Base-by-base conservation (phyloP, 2,113 vertebrate species). In the Lichenostomus cassidix region DNA sequence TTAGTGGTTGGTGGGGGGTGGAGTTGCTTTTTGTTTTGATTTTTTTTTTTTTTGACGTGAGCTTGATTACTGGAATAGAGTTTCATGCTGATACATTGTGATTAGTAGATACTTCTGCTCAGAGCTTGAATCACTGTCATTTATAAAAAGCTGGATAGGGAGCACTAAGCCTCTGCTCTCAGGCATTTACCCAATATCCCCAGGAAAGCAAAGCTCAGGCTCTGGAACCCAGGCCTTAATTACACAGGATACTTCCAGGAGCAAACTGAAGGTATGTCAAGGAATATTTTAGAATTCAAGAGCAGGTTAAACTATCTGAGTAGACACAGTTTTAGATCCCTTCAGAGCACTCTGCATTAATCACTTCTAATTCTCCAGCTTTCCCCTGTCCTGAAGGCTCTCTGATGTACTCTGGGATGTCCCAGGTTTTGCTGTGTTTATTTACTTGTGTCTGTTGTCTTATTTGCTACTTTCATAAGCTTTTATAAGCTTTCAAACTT, bases 251-350 rank as follows among this genome's bases (percentile, higher is more conserved):
- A 63, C 15, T 83, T 95, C 81, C 64, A 5, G 41, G 22, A 71
- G 71, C 65, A 92, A 92, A 90, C 42, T 47, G 50, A 70, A 86
- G 75, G 75, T 94, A 88, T 46, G 58, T 88, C 92, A 92, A 90
- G 71, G 88, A 94, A 90, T 90, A 83, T 93, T 88, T 95, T 73
- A 93, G 90, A 77, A 55, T 88, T 86, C 37, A 88, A 77, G 71
- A 96, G 50, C 46, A 92, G 39, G 60, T 90, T 70, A 59, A 83
- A 60, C 46, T 67, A 69, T 90, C 63, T 42, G 71, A 90, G 42
- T 13, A 94, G 90, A 74, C 83, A 62, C 20, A 39, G 71, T 52
- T 93, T 95, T 76, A 60, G 86, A 68, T 84, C 73, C 50, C 71
- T 86, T 89, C 80, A 77, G 68, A 83, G 59, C 39, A 41, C 39